Conservation (phyloP, 2,888 invertebrate species). For the Agrochola lota region DNA sequence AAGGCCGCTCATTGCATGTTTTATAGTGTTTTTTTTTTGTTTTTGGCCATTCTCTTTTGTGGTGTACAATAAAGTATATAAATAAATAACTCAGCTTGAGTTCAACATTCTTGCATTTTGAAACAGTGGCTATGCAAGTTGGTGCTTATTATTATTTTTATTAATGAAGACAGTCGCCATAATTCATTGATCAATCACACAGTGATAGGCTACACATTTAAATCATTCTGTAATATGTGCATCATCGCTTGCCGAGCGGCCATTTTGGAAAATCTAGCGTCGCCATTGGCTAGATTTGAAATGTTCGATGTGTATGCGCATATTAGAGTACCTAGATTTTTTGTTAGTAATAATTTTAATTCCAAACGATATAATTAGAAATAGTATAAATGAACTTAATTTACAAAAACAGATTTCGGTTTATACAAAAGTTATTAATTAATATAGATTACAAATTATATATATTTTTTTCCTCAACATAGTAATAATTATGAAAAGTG, state of each 20-base stretch:
- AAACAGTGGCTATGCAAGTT: neutral
- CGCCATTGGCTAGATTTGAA: conserved; percentile 37
- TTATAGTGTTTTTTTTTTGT: neutral
- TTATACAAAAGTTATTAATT: conserved; percentile 12
- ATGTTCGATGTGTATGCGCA: conserved; percentile 62
- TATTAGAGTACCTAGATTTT: conserved; percentile 59
- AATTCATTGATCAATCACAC: conserved; percentile 48
- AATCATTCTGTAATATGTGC: conserved; percentile 63
- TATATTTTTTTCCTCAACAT: neutral
- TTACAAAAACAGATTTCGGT: conserved; percentile 8
- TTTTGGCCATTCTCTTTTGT: too few species aligned
- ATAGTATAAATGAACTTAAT: conserved; percentile 21
- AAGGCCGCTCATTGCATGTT: neutral
- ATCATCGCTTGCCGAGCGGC: conserved; percentile 46
- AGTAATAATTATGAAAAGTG: neutral
- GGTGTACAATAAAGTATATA: neutral
- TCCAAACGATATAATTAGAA: conserved; percentile 17
- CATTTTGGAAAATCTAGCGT: conserved; percentile 49
- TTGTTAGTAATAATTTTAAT: conserved; percentile 40
- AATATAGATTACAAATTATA: neutral
- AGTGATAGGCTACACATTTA: conserved; percentile 47
- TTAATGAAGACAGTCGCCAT: conserved; percentile 38
- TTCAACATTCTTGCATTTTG: conserved; percentile 12
- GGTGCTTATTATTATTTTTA: neutral
- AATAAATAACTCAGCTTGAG: neutral